Conservation (phyloP, 2,113 vertebrate genomes). For the Larimichthys polyactis region DNA sequence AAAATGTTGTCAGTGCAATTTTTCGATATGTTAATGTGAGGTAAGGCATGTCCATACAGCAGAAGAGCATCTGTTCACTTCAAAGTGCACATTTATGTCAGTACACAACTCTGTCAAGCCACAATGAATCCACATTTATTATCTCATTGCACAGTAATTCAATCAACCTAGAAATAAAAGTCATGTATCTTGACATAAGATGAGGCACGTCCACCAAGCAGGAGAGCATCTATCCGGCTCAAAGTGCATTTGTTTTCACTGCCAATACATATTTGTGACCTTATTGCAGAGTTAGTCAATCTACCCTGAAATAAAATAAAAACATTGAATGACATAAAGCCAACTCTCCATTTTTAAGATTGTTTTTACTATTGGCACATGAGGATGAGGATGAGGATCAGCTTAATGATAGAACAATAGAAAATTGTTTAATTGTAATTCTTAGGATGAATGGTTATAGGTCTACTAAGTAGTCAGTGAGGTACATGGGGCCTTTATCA, state of each 20-base stretch:
- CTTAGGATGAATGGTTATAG: constrained; percentile 66
- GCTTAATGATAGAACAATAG: constrained; percentile 35
- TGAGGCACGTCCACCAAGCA: constrained; percentile 9
- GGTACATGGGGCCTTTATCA: constrained; percentile 89
- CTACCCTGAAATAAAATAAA: constrained; percentile 1
- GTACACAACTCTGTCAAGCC: too few relatives aligned
- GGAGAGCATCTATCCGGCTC: not conserved
- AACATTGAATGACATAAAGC: too few relatives aligned
- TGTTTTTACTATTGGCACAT: constrained; percentile 58
- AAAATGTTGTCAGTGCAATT: constrained; percentile 25
- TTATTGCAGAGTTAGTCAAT: not conserved
- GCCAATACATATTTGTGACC: not conserved
- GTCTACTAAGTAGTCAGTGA: constrained; percentile 92
- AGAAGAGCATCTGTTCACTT: too few relatives aligned
- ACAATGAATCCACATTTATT: too few relatives aligned
- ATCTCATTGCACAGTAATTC: too few relatives aligned
- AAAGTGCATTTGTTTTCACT: constrained; percentile 18
- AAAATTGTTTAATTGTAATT: constrained; percentile 46
- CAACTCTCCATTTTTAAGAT: constrained; percentile 19
- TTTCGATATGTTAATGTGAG: not conserved
- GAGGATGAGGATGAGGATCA: constrained; percentile 57
- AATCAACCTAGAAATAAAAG: too few relatives aligned
- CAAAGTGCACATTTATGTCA: too few relatives aligned
- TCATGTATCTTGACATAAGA: not conserved
- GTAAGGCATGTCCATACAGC: too few relatives aligned